Evolutionary conservation across 2,888 invertebrate genomes (phyloP).

Genomic region (Glomeris marginata): DNA sequence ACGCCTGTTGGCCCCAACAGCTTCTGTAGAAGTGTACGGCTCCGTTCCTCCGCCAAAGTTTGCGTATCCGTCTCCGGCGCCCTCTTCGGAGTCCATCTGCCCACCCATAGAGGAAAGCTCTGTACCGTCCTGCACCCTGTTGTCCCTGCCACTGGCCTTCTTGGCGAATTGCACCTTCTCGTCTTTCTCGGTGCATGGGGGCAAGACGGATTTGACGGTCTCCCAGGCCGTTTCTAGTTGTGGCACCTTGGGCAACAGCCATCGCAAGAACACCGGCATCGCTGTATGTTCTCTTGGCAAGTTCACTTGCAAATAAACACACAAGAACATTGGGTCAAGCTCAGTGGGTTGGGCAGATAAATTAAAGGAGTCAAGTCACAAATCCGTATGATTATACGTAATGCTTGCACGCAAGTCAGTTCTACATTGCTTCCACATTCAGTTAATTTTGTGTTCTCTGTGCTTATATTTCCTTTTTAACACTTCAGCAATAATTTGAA

Average conservation of each 20-base stretch:
- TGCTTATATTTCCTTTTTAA: no score
- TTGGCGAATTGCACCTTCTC: slow-evolving; percentile 25
- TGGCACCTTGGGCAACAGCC: neutral
- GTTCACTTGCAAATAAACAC: no score
- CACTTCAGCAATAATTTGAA: no score
- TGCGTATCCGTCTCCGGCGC: slow-evolving; percentile 9
- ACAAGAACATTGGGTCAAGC: no score
- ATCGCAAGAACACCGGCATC: no score
- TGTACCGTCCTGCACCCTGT: slow-evolving; percentile 13
- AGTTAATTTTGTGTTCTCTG: no score
- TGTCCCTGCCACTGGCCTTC: slow-evolving; percentile 20
- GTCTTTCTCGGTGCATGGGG: slow-evolving; percentile 19
- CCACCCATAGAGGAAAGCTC: slow-evolving; percentile 21
- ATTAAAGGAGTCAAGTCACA: no score
- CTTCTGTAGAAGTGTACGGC: slow-evolving; percentile 5
- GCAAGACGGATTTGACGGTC: slow-evolving; percentile 14
- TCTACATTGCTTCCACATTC: no score
- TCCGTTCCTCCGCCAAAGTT: slow-evolving; percentile 14
- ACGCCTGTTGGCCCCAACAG: slow-evolving; percentile 25
- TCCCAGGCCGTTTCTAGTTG: slow-evolving; percentile 9
- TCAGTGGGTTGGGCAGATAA: no score
- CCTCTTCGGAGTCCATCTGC: neutral
- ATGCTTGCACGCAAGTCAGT: no score
- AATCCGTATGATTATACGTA: no score
- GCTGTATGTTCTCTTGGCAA: no score